A percentile compares a stretch with the other conserved stretches of the same genome.
Evolutionary conservation across 2,888 invertebrate species (phyloP).

Genomic region (Leptogaster cylindrica): DNA sequence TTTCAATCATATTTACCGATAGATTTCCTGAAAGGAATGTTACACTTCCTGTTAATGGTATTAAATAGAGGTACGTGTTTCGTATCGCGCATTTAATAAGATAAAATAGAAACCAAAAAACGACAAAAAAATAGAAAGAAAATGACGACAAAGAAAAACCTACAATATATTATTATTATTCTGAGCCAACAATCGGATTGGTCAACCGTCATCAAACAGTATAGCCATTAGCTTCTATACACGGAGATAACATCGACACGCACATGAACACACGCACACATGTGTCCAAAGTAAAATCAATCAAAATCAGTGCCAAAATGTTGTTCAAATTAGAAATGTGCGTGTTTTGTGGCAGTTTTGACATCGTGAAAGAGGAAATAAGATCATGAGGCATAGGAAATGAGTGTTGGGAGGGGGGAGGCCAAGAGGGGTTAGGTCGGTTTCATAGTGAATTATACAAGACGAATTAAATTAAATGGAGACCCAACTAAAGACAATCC

Average conservation of each 20-base stretch:
- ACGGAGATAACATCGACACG: neutral
- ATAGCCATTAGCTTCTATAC: too few species aligned
- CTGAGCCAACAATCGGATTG: too few species aligned
- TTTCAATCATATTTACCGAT: too few species aligned
- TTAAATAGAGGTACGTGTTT: too few species aligned
- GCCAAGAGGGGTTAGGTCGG: too few species aligned
- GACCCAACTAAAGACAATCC: neutral
- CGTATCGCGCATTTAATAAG: neutral
- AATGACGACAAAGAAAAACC: too few species aligned
- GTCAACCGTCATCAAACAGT: neutral
- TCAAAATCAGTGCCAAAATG: neutral
- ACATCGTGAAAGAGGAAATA: neutral
- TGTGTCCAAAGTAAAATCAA: neutral
- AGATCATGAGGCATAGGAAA: neutral
- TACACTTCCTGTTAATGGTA: too few species aligned
- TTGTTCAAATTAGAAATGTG: slow-evolving; percentile 1
- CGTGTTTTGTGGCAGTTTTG: neutral
- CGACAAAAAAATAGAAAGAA: neutral
- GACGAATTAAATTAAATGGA: neutral
- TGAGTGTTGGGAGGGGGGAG: neutral
- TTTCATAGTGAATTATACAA: neutral
- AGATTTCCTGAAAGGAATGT: too few species aligned
- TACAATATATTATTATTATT: too few species aligned
- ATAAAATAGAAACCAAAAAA: neutral
- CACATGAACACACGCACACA: too few species aligned